Evolutionary conservation across 2,888 invertebrate species (phyloP).

Genomic region (Monoplex corrugatus): DNA sequence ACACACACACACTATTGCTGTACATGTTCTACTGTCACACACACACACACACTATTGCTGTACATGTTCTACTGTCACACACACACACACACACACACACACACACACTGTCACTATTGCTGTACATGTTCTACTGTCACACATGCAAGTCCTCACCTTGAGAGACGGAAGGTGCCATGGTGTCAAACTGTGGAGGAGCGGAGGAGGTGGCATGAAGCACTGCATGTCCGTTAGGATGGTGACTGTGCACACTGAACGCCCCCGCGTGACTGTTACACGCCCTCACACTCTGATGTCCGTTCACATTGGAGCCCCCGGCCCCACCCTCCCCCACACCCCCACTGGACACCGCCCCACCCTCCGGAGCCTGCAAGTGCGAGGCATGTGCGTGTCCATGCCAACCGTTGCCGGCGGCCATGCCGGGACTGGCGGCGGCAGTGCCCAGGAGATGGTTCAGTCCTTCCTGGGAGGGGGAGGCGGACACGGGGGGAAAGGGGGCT

Average conservation of each 20-base stretch:
- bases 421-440: constrained; percentile 47
- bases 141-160: no score
- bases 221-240: constrained; percentile 62
- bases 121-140: no score
- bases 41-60: no score
- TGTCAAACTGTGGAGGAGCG: constrained; percentile 77
- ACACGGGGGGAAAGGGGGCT: constrained; percentile 31
- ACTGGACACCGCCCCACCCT: constrained; percentile 45
- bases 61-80: no score
- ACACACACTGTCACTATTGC: no score
- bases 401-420: constrained; percentile 48
- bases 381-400: constrained; percentile 47
- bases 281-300: constrained; percentile 55
- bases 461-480: constrained; percentile 37
- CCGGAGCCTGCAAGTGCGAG: constrained; percentile 17
- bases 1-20: no score
- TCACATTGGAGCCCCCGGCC: constrained; percentile 26
- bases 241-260: constrained; percentile 48
- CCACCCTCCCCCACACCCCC: constrained; percentile 41
- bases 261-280: constrained; percentile 59
- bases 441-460: constrained; percentile 30
- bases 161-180: constrained; percentile 52
- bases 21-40: no score
- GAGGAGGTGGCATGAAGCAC: constrained; percentile 78
- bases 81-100: no score